phyloP scores from a whole-genome alignment of 1,140 invertebrate genomes.

The Trichoplusia ni region DNA sequence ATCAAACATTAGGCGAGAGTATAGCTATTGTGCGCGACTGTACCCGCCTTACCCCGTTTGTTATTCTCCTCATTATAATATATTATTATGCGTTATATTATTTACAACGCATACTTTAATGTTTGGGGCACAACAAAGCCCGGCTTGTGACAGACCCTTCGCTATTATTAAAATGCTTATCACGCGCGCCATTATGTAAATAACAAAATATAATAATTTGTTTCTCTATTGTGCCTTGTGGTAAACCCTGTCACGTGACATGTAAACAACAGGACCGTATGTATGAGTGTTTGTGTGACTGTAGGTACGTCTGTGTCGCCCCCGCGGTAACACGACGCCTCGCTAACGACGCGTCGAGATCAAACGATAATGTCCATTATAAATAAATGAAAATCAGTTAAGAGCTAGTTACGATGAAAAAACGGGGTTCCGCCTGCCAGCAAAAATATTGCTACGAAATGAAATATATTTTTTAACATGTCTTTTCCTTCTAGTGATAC shows the following conservation, averaged over 20 bases:
- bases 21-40: too few species aligned
- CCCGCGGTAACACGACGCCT: not conserved
- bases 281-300: not conserved
- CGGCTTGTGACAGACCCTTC: constrained; percentile 1
- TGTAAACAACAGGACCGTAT: not conserved
- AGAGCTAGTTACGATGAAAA: too few species aligned
- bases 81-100: not conserved
- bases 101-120: not conserved
- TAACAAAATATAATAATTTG: constrained; percentile 37
- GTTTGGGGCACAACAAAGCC: constrained; percentile 12
- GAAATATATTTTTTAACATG: too few species aligned
- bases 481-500: too few species aligned
- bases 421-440: too few species aligned
- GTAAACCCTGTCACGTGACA: constrained; percentile 6
- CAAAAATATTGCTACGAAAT: too few species aligned
- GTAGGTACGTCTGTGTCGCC: not conserved
- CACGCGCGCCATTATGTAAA: constrained; percentile 33
- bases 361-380: constrained; percentile 15
- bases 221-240: constrained; percentile 20
- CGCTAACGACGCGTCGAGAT: constrained; percentile 8
- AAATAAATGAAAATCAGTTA: too few species aligned
- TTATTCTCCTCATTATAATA: not conserved
- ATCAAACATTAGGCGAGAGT: too few species aligned
- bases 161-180: constrained; percentile 34
- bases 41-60: too few species aligned